A percentile compares a stretch with the other conserved stretches of the same genome.
These are phyloP conservation scores for Panopea generosa DNA, from an alignment of 2,888 invertebrate genomes.

Conservation along the genomic window DNA sequence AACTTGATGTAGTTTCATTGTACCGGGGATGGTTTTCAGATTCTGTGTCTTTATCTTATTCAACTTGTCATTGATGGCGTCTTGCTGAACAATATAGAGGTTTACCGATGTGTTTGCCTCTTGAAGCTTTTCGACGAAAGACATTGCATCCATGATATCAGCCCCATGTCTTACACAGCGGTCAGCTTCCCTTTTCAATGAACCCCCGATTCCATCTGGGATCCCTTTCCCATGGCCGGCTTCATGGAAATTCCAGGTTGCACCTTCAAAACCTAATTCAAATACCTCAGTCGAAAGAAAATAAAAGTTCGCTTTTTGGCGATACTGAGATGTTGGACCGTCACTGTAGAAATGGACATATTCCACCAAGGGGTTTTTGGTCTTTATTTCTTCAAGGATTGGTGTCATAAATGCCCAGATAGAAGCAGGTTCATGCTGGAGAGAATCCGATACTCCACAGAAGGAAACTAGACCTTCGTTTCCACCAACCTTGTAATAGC, in stretches of 20 bases:
- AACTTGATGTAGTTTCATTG: too few relatives aligned
- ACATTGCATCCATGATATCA: constrained; percentile 19
- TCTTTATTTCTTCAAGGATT: constrained; percentile 56
- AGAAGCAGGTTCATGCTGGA: constrained; percentile 81
- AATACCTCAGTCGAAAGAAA: constrained; percentile 61
- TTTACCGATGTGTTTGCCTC: neutral
- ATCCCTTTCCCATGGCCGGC: constrained; percentile 82
- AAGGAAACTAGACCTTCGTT: constrained; percentile 45
- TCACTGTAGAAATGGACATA: constrained; percentile 60
- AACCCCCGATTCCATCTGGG: constrained; percentile 80
- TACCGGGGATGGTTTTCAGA: too few relatives aligned
- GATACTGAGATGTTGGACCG: constrained; percentile 82
- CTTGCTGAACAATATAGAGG: constrained; percentile 24
- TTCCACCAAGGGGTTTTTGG: constrained; percentile 35
- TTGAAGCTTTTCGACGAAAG: too few relatives aligned
- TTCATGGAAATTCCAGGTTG: constrained; percentile 81
- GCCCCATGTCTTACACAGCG: constrained; percentile 45
- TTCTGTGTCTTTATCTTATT: too few relatives aligned
- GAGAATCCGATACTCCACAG: constrained; percentile 79
- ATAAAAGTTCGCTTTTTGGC: constrained; percentile 84
- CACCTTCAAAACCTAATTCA: constrained; percentile 38
- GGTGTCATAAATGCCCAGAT: constrained; percentile 84
- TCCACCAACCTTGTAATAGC: constrained; percentile 18
- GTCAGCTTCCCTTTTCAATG: constrained; percentile 75
- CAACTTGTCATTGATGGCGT: too few relatives aligned